Base-by-base conservation (phyloP, 1,140 invertebrate genomes). In the Andricus grossulariae region DNA sequence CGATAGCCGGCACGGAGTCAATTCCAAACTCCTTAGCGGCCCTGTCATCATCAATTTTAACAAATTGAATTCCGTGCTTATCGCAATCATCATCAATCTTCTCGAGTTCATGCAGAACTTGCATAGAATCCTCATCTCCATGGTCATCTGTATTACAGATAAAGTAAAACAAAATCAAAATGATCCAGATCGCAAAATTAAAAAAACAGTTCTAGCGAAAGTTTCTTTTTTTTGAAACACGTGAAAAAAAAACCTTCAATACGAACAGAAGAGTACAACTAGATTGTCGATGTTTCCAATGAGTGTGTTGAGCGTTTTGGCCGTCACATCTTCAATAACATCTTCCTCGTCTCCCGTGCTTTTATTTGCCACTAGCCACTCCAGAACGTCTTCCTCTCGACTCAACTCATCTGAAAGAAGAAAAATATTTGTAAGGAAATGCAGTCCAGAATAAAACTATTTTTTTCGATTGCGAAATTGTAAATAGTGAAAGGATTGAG, bases 61-160 rank as follows among this genome's bases (percentile, higher is more conserved):
- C 97, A 89, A 98, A 98, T 89, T 97, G 96, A 83, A 98, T 98
- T 70, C 97, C 97, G 86, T 97, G 95, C 85, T 96, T 96, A 88
- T 97, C 96, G 84, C 96, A 97, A 88, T 98, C 97, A 89, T 98
- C 97, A 88, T 98, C 97, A 85, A 98, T 98, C 90, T 97, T 97
- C 91, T 98, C 97, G 78, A 98, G 91, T 90, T 98, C 97, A 80
- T 93, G 94, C 73, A 98, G 92, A 49, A 97, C 96, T 83, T 94
- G 94, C 94, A 96, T 95, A 71, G 95, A 96, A 86, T 97, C 95
- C 81, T 97, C 95, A 85, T 97, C 96, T 77, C 95, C 96, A 87
- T 96, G 94, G 90, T 97, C 96, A 89, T 97, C 96, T 97, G 73
- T 10, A 85, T 79, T 73, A 52, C 25, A 52, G 15, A 18, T 0